Evolutionary conservation across 2,113 vertebrate species (phyloP), one percentile per base, ranked within the genome.

Genomic region (Cyprinodon variegatus): DNA sequence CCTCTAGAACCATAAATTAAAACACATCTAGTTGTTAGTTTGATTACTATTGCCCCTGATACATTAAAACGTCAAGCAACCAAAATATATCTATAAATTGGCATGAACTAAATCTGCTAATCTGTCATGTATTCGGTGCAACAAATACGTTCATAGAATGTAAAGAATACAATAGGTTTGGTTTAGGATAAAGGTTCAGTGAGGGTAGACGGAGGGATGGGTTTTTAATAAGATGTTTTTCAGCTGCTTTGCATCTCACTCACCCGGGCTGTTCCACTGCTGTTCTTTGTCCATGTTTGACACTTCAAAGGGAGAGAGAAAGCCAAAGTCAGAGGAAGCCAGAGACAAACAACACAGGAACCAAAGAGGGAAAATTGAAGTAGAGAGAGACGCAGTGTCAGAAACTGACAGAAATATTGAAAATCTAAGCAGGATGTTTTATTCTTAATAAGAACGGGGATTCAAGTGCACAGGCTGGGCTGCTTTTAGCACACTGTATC

Each of bases 221-320:
- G 7, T 59, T 74, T 76, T 86, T 85, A 81, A 82, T 85, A 83
- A 76, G 74, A 68, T 82, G 78, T 85, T 78, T 83, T 85, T 76
- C 62, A 48, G 65, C 72, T 71, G 68, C 70, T 79, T 80, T 84
- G 74, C 71, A 70, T 75, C 77, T 88, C 73, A 84, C 92, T 93
- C 84, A 92, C 92, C 90, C 69, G 87, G 85, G 69, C 87, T 90
- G 80, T 77, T 83, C 68, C 60, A 73, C 73, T 8, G 83, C 82
- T 83, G 89, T 65, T 89, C 86, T 81, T 89, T 91, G 83, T 90
- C 88, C 88, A 93, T 89, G 86, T 85, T 87, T 69, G 92, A 90
- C 87, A 92, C 92, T 93, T 84, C 84, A 91, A 86, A 90, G 82
- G 78, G 11, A 81, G 77, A 77, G 79, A 89, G 82, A 82, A 62